Evolutionary conservation across 2,113 vertebrate genomes (phyloP).

Genomic region (Ptychochromis oligacanthus): DNA sequence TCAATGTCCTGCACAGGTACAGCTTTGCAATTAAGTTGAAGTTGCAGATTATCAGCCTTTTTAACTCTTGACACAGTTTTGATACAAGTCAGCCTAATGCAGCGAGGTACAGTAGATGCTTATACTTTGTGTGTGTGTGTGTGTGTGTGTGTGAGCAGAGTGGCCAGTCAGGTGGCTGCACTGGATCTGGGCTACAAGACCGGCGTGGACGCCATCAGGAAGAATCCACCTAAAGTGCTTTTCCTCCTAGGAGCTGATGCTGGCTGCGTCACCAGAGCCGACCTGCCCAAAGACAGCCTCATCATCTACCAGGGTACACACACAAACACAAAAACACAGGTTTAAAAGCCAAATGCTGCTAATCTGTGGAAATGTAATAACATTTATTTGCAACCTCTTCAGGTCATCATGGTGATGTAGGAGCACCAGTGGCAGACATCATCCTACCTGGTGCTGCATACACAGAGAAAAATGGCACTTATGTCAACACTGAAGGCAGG

Average conservation of each 20-base stretch:
- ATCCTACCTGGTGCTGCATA: conserved; percentile 95
- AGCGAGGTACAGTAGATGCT: neutral
- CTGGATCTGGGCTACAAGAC: conserved; percentile 96
- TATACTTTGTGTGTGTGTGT: neutral
- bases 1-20: conserved; percentile 97
- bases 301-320: conserved; percentile 93
- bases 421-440: conserved; percentile 92
- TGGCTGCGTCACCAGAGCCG: conserved; percentile 89
- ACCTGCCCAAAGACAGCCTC: conserved; percentile 91
- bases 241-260: conserved; percentile 94
- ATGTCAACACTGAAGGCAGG: conserved; percentile 95
- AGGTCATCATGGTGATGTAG: conserved; percentile 97
- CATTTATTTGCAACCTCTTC: neutral
- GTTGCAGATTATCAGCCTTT: neutral
- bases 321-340: neutral
- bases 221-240: conserved; percentile 89
- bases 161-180: conserved; percentile 97
- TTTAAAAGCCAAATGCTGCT: neutral
- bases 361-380: neutral
- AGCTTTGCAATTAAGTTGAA: too few relatives aligned
- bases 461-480: conserved; percentile 93
- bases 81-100: neutral
- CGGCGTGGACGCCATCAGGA: conserved; percentile 92
- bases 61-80: too few relatives aligned
- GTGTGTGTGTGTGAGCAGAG: conserved; percentile 74